Evolutionary conservation across 2,888 invertebrate genomes (phyloP), one percentile per base, ranked within the genome.

Genomic region (Drosophila percnosoma): DNA sequence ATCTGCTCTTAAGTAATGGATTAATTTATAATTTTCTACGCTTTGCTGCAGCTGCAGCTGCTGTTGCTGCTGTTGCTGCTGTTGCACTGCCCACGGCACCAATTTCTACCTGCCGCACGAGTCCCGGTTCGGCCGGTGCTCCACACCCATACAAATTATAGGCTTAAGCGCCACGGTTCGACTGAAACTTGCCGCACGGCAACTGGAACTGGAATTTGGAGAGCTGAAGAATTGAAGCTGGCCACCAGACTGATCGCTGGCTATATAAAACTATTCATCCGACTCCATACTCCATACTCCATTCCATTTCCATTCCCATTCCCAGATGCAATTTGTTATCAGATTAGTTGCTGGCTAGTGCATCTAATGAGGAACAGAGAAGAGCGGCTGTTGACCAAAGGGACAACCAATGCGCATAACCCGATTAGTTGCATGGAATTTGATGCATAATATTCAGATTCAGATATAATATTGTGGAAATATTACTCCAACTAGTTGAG

Each of bases 1-100:
- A 87, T 89, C 87, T 80, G 78, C 73, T 75, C 82, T 80, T 83
- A 83, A 83, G 85, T 89, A 89, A 87, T 87, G 89, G 85, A 85
- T 87, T 87, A 87, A 89, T 87, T 87, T 85, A 80, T 87, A 89
- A 83, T 85, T 87, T 78, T 81, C 73, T 64, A 73, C 72, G 83
- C 85, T 69, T 31, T 40, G 52, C 0, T 36, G 53, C 18, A 1
- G 24, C 33, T 53, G 33, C 10, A 38, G 55, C 18, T 36, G 53
- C 18, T 45, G 45, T 3, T 42, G 45, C 21, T 33, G 51, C n/a
- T 58, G 33, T 4, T 7, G 45, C 21, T 45, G 45, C 24, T 38
- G 51, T 38, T 58, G 51, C 73, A 40, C 13, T 24, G 45, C 40
- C 40, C 49, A 31, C n/a, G 55, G 59, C 58, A 62, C 18, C 38